Conservation (phyloP, 2,113 vertebrate species). For the Pangasianodon gigas region DNA sequence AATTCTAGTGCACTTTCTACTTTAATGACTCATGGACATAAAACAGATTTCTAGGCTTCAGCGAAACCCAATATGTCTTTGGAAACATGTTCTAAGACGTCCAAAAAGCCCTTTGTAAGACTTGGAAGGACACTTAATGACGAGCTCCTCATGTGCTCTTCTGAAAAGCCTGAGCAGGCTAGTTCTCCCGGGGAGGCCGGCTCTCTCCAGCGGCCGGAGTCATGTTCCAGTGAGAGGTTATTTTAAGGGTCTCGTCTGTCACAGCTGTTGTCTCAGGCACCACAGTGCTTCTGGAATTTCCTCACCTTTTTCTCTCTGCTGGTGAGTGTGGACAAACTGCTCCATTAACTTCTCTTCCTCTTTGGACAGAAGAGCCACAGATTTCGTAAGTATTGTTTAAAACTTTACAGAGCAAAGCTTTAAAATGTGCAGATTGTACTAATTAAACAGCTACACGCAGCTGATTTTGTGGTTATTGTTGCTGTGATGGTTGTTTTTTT, state of each 20-base stretch:
- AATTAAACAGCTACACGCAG: not conserved
- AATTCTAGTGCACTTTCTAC: not conserved
- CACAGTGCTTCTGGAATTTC: slow-evolving; percentile 48
- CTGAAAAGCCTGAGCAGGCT: slow-evolving; percentile 18
- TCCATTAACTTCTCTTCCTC: slow-evolving; percentile 43
- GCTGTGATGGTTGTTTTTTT: not conserved
- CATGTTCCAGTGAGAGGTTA: slow-evolving; percentile 62
- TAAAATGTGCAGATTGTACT: not conserved
- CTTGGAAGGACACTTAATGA: not conserved
- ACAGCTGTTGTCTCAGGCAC: slow-evolving; percentile 58
- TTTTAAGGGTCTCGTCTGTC: slow-evolving; percentile 70
- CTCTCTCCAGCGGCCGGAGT: slow-evolving; percentile 34
- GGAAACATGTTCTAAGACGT: not conserved
- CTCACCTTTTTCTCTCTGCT: slow-evolving; percentile 47
- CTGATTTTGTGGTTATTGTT: not conserved
- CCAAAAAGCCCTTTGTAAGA: not conserved
- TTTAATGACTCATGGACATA: not conserved
- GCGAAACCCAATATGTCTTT: not conserved
- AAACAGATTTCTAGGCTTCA: not conserved
- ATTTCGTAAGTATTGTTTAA: slow-evolving; percentile 34
- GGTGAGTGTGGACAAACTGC: slow-evolving; percentile 41
- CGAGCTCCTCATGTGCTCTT: slow-evolving; percentile 16
- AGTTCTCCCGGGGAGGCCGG: slow-evolving; percentile 9
- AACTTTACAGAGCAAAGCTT: not conserved
- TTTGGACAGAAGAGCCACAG: slow-evolving; percentile 1